phyloP scores from a whole-genome alignment of 1,140 invertebrate species.

The Pseudomyrmex flavicornis region DNA sequence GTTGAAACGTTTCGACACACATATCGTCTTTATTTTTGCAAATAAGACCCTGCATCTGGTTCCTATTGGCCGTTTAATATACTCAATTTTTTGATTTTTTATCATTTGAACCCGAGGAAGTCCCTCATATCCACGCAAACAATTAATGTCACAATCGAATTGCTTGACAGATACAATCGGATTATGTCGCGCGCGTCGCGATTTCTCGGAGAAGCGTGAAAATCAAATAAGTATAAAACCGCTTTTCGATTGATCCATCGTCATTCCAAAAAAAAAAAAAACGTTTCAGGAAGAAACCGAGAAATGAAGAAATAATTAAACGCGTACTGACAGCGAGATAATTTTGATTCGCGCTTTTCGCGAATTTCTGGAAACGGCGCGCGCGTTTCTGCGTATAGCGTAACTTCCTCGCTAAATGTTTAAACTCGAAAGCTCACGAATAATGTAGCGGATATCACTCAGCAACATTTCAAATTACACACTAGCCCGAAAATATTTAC shows the following conservation, averaged over 20 bases:
- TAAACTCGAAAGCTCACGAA: background rate
- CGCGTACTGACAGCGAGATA: background rate
- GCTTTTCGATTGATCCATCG: too few relatives aligned
- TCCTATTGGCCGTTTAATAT: too few relatives aligned
- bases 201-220: background rate
- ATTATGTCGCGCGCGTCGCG: background rate
- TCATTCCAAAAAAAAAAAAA: background rate
- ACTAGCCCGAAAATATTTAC: background rate
- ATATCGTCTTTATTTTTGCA: too few relatives aligned
- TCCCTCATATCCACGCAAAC: too few relatives aligned
- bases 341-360: constrained; percentile 12
- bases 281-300: too few relatives aligned
- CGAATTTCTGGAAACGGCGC: constrained; percentile 19
- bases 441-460: constrained; percentile 3
- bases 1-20: too few relatives aligned
- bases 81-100: too few relatives aligned
- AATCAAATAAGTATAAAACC: too few relatives aligned
- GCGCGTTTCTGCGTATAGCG: background rate
- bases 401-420: constrained; percentile 7
- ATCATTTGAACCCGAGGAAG: too few relatives aligned
- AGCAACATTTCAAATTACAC: background rate
- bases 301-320: background rate
- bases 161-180: too few relatives aligned
- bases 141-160: too few relatives aligned
- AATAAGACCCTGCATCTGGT: too few relatives aligned